Evolutionary conservation across 1,140 invertebrate species (phyloP), one percentile per base, ranked within the genome.

Genomic region (Rhopalosiphum maidis): DNA sequence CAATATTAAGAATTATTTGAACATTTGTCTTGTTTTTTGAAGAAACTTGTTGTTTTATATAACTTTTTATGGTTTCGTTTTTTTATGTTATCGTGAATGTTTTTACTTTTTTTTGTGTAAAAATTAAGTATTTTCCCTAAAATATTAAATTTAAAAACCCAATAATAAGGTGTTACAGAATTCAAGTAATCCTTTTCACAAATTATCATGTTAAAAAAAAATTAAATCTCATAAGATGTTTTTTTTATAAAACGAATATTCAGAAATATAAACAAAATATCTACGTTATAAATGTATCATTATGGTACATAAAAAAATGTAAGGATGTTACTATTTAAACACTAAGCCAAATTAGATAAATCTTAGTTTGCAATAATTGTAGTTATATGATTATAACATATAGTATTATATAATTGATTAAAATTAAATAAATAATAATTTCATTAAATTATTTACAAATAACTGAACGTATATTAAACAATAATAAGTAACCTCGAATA

Each of bases 1-100:
- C 82, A 86, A 92, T 93, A 93, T 93, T 93, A 93, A 86, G 82
- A 55, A 93, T 93, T 93, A 85, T 93, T 85, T 43, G 77, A 37
- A 86, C 82, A 93, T 93, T 93, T 54, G 22, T 86, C 48, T 93
- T 43, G 23, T 48, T 93, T 86, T 85, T 86, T 86, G 15, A n/a
- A n/a, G 22, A 54, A 86, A 86, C 82, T 93, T 55, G 35, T 86
- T 93, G 35, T 93, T 85, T 37, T 51, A 43, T 54, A 86, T 1
- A 35, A 91, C n/a, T 41, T 92, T 91, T 46, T 77, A 77, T 18
- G n/a, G n/a, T 90, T 25, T 43, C 6, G 23, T 41, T 6, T 55
- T 55, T 90, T 90, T 22, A n/a, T 37, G 25, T 54, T 89, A 89
- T 89, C 46, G 4, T 35, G 23, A 89, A 89, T 54, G 7, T 89